Evolutionary conservation across 2,888 invertebrate genomes (phyloP).

Genomic region (Acronicta aceris): DNA sequence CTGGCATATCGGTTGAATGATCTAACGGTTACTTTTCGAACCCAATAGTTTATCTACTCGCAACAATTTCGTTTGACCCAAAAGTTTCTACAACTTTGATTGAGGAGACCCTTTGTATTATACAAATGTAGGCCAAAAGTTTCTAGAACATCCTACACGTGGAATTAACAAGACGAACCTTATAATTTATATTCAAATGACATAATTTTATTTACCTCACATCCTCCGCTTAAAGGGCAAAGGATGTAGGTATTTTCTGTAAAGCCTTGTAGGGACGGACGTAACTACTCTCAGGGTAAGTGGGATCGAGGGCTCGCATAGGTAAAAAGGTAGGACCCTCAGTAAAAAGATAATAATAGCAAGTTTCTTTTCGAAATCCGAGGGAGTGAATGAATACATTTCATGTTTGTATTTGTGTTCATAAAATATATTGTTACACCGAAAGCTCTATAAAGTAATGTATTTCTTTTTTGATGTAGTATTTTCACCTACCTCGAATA

Average conservation of each 20-base stretch:
- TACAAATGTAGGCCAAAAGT: slow-evolving; percentile 29
- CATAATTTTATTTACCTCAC: slow-evolving; percentile 55
- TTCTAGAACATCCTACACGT: slow-evolving; percentile 8
- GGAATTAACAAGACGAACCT: slow-evolving; percentile 45
- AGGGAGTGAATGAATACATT: slow-evolving; percentile 34
- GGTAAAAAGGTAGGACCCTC: slow-evolving; percentile 42
- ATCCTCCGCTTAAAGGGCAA: slow-evolving; percentile 39
- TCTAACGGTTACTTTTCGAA: slow-evolving; percentile 31
- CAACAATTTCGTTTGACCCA: slow-evolving; percentile 62
- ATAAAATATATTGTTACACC: slow-evolving; percentile 18
- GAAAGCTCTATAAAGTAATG: not conserved
- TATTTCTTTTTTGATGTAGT: not conserved
- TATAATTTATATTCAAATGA: slow-evolving; percentile 61
- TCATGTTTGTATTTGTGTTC: slow-evolving; percentile 6
- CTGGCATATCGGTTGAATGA: slow-evolving; percentile 22
- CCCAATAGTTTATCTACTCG: slow-evolving; percentile 49
- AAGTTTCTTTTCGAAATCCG: slow-evolving; percentile 33
- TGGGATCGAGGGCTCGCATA: slow-evolving; percentile 41
- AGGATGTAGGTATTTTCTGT: slow-evolving; percentile 30
- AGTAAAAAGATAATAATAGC: slow-evolving; percentile 39
- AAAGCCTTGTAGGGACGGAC: slow-evolving; percentile 30
- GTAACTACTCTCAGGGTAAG: slow-evolving; percentile 46
- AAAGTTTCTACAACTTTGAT: slow-evolving; percentile 66
- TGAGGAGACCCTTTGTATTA: slow-evolving; percentile 54
- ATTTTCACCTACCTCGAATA: not conserved